Percentiles rank a stretch among this genome's conserved stretches.
These are phyloP conservation scores for Hyles vespertilio DNA, from an alignment of 1,140 invertebrate genomes.

Conservation along the genomic window DNA sequence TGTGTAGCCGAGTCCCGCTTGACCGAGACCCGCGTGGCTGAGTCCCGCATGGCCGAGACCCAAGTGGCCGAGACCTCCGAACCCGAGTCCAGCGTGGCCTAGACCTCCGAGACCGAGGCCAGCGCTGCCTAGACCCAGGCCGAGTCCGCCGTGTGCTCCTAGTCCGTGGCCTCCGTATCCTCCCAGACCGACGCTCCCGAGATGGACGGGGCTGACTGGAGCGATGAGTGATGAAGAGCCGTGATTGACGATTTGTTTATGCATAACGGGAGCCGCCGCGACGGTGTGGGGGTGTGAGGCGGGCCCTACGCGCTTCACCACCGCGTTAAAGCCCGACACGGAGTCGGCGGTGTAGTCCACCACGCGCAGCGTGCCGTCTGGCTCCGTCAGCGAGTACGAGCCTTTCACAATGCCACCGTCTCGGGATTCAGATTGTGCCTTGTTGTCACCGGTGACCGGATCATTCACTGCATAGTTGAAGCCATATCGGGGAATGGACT, in stretches of 20 bases:
- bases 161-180: no score
- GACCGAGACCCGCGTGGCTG: conserved; percentile 2
- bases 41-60: conserved; percentile 5
- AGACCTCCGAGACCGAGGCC: no score
- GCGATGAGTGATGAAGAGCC: conserved; percentile 13
- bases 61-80: not conserved
- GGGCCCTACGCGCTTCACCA: conserved; percentile 73
- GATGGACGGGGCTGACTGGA: conserved; percentile 22
- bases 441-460: conserved; percentile 79
- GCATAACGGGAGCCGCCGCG: conserved; percentile 15
- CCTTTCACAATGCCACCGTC: conserved; percentile 77
- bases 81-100: no score
- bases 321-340: conserved; percentile 70
- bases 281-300: conserved; percentile 56
- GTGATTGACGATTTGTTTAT: conserved; percentile 21
- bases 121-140: no score
- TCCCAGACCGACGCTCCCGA: no score
- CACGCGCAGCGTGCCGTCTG: conserved; percentile 77
- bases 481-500: conserved; percentile 70
- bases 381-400: conserved; percentile 76
- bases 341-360: conserved; percentile 78
- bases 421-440: conserved; percentile 78
- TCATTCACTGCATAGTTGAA: conserved; percentile 81
- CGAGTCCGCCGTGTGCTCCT: no score
- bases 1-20: conserved; percentile 5